Evolutionary conservation across 2,113 vertebrate species (phyloP).

Genomic region (Protomyctophum bolini): DNA sequence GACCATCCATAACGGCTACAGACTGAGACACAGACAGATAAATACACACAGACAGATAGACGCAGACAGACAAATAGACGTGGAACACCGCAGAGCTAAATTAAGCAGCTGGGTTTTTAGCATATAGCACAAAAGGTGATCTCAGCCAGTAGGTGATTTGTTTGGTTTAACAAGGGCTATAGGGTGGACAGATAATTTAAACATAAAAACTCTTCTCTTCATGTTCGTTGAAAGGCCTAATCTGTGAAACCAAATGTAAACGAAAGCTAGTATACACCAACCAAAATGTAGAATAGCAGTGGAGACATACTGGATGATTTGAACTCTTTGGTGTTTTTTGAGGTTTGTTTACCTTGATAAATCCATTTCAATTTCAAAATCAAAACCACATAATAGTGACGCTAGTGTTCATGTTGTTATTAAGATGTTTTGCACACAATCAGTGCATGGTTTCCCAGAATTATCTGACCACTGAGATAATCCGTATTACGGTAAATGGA

Average conservation of each 20-base stretch:
- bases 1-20: constrained; percentile 79
- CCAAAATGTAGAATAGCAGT: too few species aligned
- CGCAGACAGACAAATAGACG: constrained; percentile 59
- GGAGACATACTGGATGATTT: too few species aligned
- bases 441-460: constrained; percentile 18
- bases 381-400: too few species aligned
- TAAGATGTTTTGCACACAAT: constrained; percentile 4
- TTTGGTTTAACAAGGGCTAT: neutral
- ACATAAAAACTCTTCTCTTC: neutral
- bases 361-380: too few species aligned
- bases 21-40: constrained; percentile 44
- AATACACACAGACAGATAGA: constrained; percentile 55
- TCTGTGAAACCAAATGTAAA: too few species aligned
- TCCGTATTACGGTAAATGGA: constrained; percentile 26
- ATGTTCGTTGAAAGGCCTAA: neutral
- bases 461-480: neutral
- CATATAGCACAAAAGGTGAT: constrained; percentile 15
- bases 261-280: too few species aligned
- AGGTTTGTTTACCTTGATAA: too few species aligned
- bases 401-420: neutral
- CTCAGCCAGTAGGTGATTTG: constrained; percentile 6
- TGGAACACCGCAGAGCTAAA: neutral
- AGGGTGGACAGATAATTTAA: neutral
- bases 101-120: constrained; percentile 40
- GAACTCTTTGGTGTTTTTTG: too few species aligned